Evolutionary conservation across 2,113 vertebrate species (phyloP), one percentile per base, ranked within the genome.

Genomic region (Xyliphius kryptos): DNA sequence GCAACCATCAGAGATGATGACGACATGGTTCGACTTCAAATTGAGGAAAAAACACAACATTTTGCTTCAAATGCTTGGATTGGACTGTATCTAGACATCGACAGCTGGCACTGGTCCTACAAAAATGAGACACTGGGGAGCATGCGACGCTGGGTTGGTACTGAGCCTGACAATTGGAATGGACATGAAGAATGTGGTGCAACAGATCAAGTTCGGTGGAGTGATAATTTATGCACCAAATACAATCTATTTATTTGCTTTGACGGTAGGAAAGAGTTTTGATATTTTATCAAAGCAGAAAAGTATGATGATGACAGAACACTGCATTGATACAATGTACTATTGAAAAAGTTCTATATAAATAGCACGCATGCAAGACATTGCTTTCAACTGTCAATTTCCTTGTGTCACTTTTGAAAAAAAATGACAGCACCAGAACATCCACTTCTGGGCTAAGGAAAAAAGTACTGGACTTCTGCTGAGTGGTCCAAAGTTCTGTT

Each of bases 81-180:
- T 57, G 64, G 64, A 32, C 19, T 66, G 15, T 52, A 43, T 12
- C 21, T 41, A 15, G 64, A 59, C 15, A 8, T 59, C 13, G 43
- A n/a, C 13, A 50, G 36, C 64, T 66, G 64, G 64, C 54, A 17
- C n/a, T 66, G 54, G 54, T 52, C 37, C 41, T 59, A 58, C 22
- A 2, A 26, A 15, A 50, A 66, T 36, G 2, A 15, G 0, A 8
- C 37, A 32, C 40, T 58, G 2, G 3, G 4, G 10, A 1, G 3
- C 4, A 41, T 32, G 54, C 1, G 0, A 2, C 1, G 5, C 14
- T 55, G 52, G 47, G 2, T 7, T 41, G 10, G 13, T 3, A 7
- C 10, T 7, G 17, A 66, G 22, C 64, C 64, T 32, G 41, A 58
- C 37, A 66, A 66, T 47, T 7, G 3, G 1, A 5, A 1, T 8